Conservation (phyloP, 2,113 vertebrate species). For the Seriola dumerili region DNA sequence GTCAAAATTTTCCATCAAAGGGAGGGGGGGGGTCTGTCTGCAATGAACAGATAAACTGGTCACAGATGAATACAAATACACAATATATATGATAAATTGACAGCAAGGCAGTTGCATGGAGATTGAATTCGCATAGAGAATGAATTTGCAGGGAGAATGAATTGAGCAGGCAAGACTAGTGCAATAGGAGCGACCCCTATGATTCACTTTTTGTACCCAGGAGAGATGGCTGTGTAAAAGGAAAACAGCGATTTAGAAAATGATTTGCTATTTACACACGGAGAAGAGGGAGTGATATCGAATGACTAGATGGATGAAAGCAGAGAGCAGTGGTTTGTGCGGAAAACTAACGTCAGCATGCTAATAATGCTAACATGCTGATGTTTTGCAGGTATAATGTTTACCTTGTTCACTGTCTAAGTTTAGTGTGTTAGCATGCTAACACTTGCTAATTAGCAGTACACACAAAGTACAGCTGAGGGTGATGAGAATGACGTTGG, state of each 20-base stretch:
- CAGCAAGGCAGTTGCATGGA: constrained; percentile 57
- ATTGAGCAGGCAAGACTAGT: constrained; percentile 56
- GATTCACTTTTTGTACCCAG: constrained; percentile 61
- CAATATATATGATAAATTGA: constrained; percentile 77
- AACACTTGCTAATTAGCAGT: not conserved
- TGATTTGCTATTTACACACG: constrained; percentile 65
- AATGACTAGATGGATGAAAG: constrained; percentile 22
- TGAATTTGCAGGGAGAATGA: constrained; percentile 63
- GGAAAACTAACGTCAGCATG: not conserved
- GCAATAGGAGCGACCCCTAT: constrained; percentile 50
- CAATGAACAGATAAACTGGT: constrained; percentile 77
- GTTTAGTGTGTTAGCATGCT: too few relatives aligned
- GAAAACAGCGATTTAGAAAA: constrained; percentile 66
- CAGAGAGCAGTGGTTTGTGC: not conserved
- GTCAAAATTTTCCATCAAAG: constrained; percentile 76
- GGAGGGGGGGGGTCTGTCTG: constrained; percentile 51
- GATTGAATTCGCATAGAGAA: constrained; percentile 70
- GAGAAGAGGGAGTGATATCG: constrained; percentile 15
- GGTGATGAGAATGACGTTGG: not conserved
- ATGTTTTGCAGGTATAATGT: not conserved
- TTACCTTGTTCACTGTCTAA: not conserved
- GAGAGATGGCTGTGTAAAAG: constrained; percentile 37
- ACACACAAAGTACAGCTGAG: not conserved
- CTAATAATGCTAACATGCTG: not conserved
- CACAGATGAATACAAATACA: constrained; percentile 81